Base-by-base conservation (phyloP, 2,888 invertebrate genomes). In the Drosophila melanosoma region DNA sequence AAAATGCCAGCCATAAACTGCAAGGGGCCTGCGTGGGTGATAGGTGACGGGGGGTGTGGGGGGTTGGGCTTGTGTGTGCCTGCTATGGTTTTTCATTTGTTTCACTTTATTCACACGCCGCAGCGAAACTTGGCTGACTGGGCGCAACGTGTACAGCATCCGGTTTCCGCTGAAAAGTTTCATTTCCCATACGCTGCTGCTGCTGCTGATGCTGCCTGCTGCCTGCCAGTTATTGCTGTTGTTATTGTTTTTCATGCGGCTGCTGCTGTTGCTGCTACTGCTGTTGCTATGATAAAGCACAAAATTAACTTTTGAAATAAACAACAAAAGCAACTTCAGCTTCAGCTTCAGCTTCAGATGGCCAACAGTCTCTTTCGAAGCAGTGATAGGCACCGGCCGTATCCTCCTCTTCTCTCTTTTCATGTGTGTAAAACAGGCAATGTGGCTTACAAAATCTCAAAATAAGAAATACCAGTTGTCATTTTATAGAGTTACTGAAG, bases 221-320 rank as follows among this genome's bases (percentile, higher is more conserved):
- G 38, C 56, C 57, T 72, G 71, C 54, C 68, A 63, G 71, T 40
- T 56, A 36, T 56, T 26, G 32, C 40, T 64, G 57, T 62, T 70
- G 51, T 38, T 75, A 52, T 51, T 54, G 35, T 53, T 69, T 32
- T 32, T 20, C 40, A 40, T 40, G 26, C 38, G 51, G 40, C 52
- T 58, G 35, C 12, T 42, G 40, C 2, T 65, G 60, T 26, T 59
- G 58, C n/a, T 63, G 35, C 32, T 61, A 56, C 48, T 64, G 64
- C 48, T 68, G 53, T 63, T 67, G 69, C 63, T 61, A 77, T 82
- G 89, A 87, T 87, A 87, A 87, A 89, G 87, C 87, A 77, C 70
- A 78, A 87, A 87, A 87, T 87, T 87, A 89, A 87, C 87, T 87
- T 87, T 87, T 82, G 81, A 81, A 80, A 85, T 87, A 84, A 87